Evolutionary conservation across 2,888 invertebrate species (phyloP).

Genomic region (Nephrotoma appendiculata): DNA sequence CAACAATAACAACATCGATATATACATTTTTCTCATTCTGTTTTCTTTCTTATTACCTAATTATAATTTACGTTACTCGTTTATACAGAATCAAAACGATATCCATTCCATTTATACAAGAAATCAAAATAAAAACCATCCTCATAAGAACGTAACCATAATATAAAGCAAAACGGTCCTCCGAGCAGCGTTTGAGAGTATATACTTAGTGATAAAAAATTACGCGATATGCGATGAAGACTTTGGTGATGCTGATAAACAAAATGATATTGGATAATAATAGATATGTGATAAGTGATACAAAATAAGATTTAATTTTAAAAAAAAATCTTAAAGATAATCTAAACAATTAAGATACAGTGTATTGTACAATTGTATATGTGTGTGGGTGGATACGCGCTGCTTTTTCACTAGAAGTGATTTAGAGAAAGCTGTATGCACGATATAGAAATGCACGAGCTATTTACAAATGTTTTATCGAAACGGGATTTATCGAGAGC

Average conservation of each 20-base stretch:
- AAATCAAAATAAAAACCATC: background rate
- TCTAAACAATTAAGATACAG: background rate
- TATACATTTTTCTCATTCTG: background rate
- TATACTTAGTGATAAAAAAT: background rate
- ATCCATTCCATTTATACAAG: background rate
- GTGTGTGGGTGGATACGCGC: background rate
- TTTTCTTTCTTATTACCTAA: background rate
- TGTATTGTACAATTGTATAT: background rate
- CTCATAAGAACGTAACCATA: background rate
- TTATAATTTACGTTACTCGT: background rate
- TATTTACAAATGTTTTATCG: constrained; percentile 78
- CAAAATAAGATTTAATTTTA: background rate
- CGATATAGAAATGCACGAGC: constrained; percentile 63
- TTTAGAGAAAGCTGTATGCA: background rate
- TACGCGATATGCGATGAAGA: background rate
- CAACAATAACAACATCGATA: background rate
- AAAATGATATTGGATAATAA: background rate
- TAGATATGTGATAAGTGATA: background rate
- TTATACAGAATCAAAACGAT: background rate
- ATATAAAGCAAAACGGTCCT: background rate
- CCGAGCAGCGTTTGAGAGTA: background rate
- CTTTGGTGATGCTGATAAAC: background rate
- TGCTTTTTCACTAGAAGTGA: background rate
- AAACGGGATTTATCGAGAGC: constrained; percentile 81
- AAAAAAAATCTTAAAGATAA: background rate